phyloP scores from a whole-genome alignment of 2,113 vertebrate genomes.

The Hymenochirus boettgeri region DNA sequence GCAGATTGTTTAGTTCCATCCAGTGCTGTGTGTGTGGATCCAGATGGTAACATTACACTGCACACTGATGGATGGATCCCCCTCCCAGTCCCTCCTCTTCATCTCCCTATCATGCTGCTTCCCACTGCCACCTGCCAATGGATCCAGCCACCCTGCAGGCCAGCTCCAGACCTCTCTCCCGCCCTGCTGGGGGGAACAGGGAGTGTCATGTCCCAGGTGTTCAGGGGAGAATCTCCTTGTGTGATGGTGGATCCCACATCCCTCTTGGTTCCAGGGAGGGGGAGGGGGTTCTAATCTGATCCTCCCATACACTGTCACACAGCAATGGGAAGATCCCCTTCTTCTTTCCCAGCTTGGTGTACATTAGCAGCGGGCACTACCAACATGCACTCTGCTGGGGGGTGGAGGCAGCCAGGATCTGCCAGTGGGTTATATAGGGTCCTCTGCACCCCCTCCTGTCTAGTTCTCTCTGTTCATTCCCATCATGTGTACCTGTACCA shows the following conservation, averaged over 20 bases:
- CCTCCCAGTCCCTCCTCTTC: slow-evolving; percentile 36
- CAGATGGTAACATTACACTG: slow-evolving; percentile 34
- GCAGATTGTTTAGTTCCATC: too few species aligned
- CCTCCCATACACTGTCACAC: slow-evolving; percentile 31
- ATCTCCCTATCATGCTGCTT: slow-evolving; percentile 33
- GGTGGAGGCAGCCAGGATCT: background rate
- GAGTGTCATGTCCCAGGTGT: slow-evolving; percentile 37
- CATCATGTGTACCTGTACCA: too few species aligned
- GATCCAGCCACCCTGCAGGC: slow-evolving; percentile 4
- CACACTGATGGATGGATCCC: slow-evolving; percentile 33
- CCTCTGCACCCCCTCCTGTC: slow-evolving; percentile 6
- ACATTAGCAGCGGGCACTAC: background rate
- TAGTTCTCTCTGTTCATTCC: background rate
- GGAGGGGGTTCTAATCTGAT: background rate
- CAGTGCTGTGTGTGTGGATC: background rate
- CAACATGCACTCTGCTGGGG: slow-evolving; percentile 4
- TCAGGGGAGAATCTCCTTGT: background rate
- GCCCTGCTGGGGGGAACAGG: slow-evolving; percentile 10
- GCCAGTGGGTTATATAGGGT: background rate
- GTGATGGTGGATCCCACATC: background rate
- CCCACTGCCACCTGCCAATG: slow-evolving; percentile 27
- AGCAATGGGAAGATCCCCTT: slow-evolving; percentile 14
- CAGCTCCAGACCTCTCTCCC: slow-evolving; percentile 4
- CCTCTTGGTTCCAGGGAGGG: slow-evolving; percentile 3
- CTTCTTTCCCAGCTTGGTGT: background rate